Evolutionary conservation across 2,113 vertebrate species (phyloP), one percentile per base, ranked within the genome.

Genomic region (Hirundichthys speculiger): DNA sequence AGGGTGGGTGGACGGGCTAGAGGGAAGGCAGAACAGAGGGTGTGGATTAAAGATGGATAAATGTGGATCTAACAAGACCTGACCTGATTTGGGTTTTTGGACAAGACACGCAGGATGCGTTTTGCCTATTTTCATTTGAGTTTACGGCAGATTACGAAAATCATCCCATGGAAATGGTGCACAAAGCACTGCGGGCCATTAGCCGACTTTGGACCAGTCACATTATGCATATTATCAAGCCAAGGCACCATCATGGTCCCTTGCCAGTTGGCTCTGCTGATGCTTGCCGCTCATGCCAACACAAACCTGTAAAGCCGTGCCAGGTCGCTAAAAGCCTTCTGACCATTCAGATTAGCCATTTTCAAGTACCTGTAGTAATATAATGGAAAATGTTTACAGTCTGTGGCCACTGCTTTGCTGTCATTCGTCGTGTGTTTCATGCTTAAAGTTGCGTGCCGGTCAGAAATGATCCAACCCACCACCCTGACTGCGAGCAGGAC

Each of bases 121-220:
- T 63, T 40, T 53, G 46, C 13, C 15, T 27, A 48, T 57, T 69
- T 79, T 24, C 5, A 19, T 64, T 55, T 20, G 46, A 34, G 66
- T 30, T 84, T 64, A 77, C 18, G 24, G 58, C 67, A 81, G 83
- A 83, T 84, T 86, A 84, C 49, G 67, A 56, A 21, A 68, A 57
- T 73, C 40, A 56, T 50, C 20, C 21, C 43, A 77, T 73, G 16
- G 73, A 68, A 69, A 72, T 39, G 40, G 41, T 70, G 57, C 73
- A 77, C 69, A 69, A 76, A 80, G 56, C 58, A 15, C 60, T 13
- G 38, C 57, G 7, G 60, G 59, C 38, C 43, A 54, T 78, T 80
- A 67, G 73, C 41, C 25, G 50, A 66, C 69, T 75, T 66, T 72
- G 53, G 19, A 46, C 46, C n/a, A 34, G 77, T 68, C 51, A 56